Conservation (phyloP, 2,888 invertebrate genomes). For the Maniola hyperantus region DNA sequence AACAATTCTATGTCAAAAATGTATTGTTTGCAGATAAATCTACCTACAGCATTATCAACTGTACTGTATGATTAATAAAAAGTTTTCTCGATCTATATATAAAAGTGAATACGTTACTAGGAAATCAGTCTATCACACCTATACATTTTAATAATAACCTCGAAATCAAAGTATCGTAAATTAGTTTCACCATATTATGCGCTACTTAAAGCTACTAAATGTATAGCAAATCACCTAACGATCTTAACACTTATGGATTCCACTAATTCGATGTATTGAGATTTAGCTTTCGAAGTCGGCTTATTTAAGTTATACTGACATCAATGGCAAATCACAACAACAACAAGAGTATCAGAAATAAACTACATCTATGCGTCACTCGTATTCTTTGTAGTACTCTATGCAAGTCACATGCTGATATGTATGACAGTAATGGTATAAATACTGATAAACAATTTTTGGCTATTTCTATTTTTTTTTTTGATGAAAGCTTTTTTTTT, state of each 20-base stretch:
- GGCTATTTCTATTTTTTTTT: conserved; percentile 48
- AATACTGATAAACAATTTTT: conserved; percentile 74
- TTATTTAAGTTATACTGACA: conserved; percentile 58
- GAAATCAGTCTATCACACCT: conserved; percentile 26
- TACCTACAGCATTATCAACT: background rate
- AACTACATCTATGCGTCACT: conserved; percentile 44
- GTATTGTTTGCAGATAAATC: background rate
- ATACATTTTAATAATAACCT: conserved; percentile 17
- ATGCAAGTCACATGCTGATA: conserved; percentile 79
- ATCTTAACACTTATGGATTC: conserved; percentile 57
- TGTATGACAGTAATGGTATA: conserved; percentile 75
- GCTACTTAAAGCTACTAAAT: conserved; percentile 34
- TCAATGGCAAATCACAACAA: conserved; percentile 68
- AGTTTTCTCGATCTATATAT: conserved; percentile 1
- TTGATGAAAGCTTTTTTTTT: conserved; percentile 16
- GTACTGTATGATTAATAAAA: background rate
- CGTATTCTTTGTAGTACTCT: conserved; percentile 60
- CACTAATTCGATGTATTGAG: conserved; percentile 78
- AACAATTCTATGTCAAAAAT: conserved; percentile 7
- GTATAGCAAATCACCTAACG: conserved; percentile 30
- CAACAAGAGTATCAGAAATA: conserved; percentile 62
- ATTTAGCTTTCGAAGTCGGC: conserved; percentile 64
- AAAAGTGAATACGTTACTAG: conserved; percentile 21
- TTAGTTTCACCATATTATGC: conserved; percentile 16
- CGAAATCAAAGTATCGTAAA: conserved; percentile 23